Base-by-base conservation (phyloP, 1,140 invertebrate species). In the Cotesia chilonis region DNA sequence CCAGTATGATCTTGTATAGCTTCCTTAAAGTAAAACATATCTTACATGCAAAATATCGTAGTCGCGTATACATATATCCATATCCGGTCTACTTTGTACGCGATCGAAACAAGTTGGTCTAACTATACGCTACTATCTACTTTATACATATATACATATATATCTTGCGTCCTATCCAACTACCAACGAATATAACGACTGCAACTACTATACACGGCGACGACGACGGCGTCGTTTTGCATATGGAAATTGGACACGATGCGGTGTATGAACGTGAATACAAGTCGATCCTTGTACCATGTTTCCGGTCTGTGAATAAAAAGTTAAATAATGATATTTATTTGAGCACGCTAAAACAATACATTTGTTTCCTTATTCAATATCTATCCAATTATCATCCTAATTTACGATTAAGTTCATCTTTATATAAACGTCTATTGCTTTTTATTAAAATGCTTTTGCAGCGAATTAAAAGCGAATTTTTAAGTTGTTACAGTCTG, bases 201-300 rank as follows among this genome's bases (percentile, higher is more conserved):
- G 10, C 28, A 28, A 28, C 28, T 28, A 28, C 28, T 28, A 28
- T 55, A 14, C 7, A 38, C 10, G 61, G n/a, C 14, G 12, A 63
- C 14, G n/a, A 28, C 57, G 17, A 20, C 47, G 5, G 63, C 14
- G 9, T 47, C 36, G 66, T 68, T 68, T 68, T 68, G 41, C 66
- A 55, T 68, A 68, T 68, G 47, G 66, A 68, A 68, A 55, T 68
- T 68, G 51, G 66, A 1, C 41, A 3, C 17, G 51, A 68, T 12
- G 35, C 35, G 37, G 35, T 63, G 7, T 6, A 41, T 12, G 66
- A 68, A 12, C 17, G 54, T 47, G 41, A 47, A 47, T 7, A 47
- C 41, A 6, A 47, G 41, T 47, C 41, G 54, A 57, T 57, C 12
- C 54, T 57, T 6, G 54, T 38, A 65, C 35, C 36, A 65, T 65